phyloP scores from a whole-genome alignment of 2,113 vertebrate species.

The Bos indicus region DNA sequence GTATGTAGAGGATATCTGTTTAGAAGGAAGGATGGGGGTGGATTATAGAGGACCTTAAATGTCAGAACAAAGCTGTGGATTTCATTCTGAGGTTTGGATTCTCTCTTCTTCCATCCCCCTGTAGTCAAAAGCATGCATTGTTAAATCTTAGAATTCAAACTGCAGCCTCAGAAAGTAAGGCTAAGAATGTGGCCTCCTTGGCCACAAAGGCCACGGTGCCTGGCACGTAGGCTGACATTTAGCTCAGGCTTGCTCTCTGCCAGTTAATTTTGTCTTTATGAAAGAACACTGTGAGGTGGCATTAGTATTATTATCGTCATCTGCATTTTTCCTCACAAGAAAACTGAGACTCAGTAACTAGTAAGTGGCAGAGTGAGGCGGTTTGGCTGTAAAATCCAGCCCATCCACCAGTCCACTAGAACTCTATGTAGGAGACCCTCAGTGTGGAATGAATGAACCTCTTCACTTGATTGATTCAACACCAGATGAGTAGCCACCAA shows the following conservation, averaged over 20 bases:
- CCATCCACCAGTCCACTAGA: not conserved
- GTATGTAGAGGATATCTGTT: not conserved
- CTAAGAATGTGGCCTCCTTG: not conserved
- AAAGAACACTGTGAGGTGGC: not conserved
- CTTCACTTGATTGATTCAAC: not conserved
- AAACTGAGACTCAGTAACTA: not conserved
- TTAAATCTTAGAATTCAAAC: not conserved
- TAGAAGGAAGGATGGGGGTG: not conserved
- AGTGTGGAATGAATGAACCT: not conserved
- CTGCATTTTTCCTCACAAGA: not conserved
- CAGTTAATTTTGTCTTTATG: not conserved
- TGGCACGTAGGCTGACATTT: not conserved
- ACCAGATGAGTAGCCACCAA: not conserved
- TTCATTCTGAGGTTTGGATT: slow-evolving; percentile 15
- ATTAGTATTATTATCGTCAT: not conserved
- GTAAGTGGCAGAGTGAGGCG: not conserved
- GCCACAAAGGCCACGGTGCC: not conserved
- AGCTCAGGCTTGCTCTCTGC: not conserved
- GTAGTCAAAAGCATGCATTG: not conserved
- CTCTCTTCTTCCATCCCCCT: not conserved
- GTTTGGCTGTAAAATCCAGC: not conserved
- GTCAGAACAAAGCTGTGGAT: not conserved
- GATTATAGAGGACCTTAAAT: not conserved
- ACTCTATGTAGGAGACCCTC: not conserved
- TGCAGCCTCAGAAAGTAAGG: not conserved